phyloP scores from a whole-genome alignment of 2,888 invertebrate species.

The Ophioninae sp. region DNA sequence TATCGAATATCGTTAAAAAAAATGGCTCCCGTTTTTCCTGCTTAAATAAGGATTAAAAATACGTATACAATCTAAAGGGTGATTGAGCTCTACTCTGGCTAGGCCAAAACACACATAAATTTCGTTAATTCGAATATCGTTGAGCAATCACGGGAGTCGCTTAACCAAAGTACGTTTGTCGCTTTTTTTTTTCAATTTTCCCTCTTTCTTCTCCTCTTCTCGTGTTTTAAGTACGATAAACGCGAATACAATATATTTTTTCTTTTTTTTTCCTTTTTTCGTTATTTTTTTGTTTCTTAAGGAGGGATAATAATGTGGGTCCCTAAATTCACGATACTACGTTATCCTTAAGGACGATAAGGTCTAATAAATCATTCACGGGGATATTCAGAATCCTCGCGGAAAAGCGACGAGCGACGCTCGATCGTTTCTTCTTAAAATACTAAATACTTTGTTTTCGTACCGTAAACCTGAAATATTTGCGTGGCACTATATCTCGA shows the following conservation, averaged over 20 bases:
- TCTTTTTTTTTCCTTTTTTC: neutral
- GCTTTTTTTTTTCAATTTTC: slow-evolving; percentile 6
- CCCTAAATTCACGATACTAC: slow-evolving; percentile 69
- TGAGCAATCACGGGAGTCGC: slow-evolving; percentile 63
- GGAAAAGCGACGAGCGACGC: slow-evolving; percentile 51
- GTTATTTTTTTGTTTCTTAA: slow-evolving; percentile 17
- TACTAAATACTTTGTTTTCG: slow-evolving; percentile 61
- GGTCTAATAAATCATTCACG: slow-evolving; percentile 65
- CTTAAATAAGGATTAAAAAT: slow-evolving; percentile 25
- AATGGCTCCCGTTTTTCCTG: neutral
- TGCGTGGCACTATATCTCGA: slow-evolving; percentile 65
- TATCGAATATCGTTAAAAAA: slow-evolving; percentile 1
- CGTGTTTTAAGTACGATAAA: slow-evolving; percentile 57
- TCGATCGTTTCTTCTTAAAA: slow-evolving; percentile 60
- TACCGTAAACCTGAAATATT: slow-evolving; percentile 67
- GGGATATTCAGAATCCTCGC: slow-evolving; percentile 62
- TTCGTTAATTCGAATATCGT: slow-evolving; percentile 47
- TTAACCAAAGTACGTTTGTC: slow-evolving; percentile 55
- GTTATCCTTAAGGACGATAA: slow-evolving; percentile 62
- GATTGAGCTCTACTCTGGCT: slow-evolving; percentile 41
- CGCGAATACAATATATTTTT: slow-evolving; percentile 59
- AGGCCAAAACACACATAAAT: slow-evolving; percentile 43
- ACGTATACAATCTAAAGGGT: slow-evolving; percentile 28
- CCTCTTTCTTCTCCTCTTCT: neutral
- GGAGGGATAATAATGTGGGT: slow-evolving; percentile 65